Evolutionary conservation across 2,113 vertebrate genomes (phyloP), one percentile per base, ranked within the genome.

Genomic region (Rhegmatorhina hoffmannsi): DNA sequence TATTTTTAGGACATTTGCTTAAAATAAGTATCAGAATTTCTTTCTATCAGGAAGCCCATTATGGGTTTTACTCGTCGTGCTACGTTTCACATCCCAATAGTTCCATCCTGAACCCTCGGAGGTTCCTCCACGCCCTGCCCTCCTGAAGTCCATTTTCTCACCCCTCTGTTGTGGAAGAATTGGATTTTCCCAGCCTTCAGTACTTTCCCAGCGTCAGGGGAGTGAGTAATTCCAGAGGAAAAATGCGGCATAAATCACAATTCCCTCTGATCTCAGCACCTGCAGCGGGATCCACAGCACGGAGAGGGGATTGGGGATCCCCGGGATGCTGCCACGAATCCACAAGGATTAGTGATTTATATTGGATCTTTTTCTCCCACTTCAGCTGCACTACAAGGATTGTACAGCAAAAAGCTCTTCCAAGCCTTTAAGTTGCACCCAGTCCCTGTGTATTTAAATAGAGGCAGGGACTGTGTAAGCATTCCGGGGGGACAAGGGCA

Each of bases 1-100:
- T 96, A 94, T 93, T 95, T 97, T 95, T 92, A 97, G 95, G 94
- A 91, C 76, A 3, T 19, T 73, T 29, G 58, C 91, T 94, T 92
- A 55, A 86, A 96, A 87, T 52, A 75, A 10, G 17, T 18, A 87
- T n/a, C 81, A 26, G 56, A 82, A 76, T 77, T 46, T 44, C 12
- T 69, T 92, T 86, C 40, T 15, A 31, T 56, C 70, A 49, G 59
- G 38, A 90, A 31, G 24, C n/a, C 25, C 64, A 11, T 60, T 11
- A 52, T 7, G 14, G 18, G 1, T 76, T 76, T 56, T 5, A 18
- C 66, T 56, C 7, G 0, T 11, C 5, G 10, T 1, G 47, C 9
- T 6, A 17, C 21, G 0, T 52, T 62, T 50, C 70, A 9, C 52
- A 28, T 21, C 63, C 70, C 34, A 3, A 4, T 8, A 33, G 56